Base-by-base conservation (phyloP, 2,888 invertebrate genomes). In the Ptilodon capucinus region DNA sequence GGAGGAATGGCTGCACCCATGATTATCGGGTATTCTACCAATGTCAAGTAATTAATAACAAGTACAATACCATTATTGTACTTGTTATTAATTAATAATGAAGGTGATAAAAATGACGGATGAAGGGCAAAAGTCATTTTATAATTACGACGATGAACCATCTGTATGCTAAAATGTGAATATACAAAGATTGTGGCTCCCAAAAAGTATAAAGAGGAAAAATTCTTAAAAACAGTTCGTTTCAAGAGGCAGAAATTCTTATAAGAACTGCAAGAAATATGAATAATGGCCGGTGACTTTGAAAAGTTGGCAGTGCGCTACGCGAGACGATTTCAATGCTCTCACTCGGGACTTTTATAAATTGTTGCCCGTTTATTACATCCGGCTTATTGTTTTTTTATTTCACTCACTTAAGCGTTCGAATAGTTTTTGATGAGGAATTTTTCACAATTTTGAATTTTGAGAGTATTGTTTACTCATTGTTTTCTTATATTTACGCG, bases 251-350 rank as follows among this genome's bases (percentile, higher is more conserved):
- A 63, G 65, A 68, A 63, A 60, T 67, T 65, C 67, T 59, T 54
- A 60, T 58, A 54, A 57, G 65, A 63, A 75, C 64, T 73, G 72
- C 69, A 73, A 25, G 67, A 64, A 68, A 73, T 73, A 74, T 78
- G 76, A 82, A 71, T 79, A 79, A 81, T 74, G 72, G 53, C 54
- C 64, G 56, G 64, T 73, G 79, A 78, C 79, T 78, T 77, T 74
- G 77, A 76, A 76, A 80, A 81, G 75, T 76, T 70, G 61, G 40
- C 21, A 64, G 65, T 65, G 63, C 65, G 59, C 65, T 59, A 55
- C 45, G 60, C 55, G 57, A 60, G 51, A 54, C 59, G 53, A 55
- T 61, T 59, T 51, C 48, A 64, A 64, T 59, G 51, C 44, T 46
- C 57, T 51, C 51, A 54, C 71, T 72, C 73, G 68, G n/a, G 64